These are phyloP conservation scores for Drosophila affinis DNA, from an alignment of 2,888 invertebrate genomes.

Conservation along the genomic window DNA sequence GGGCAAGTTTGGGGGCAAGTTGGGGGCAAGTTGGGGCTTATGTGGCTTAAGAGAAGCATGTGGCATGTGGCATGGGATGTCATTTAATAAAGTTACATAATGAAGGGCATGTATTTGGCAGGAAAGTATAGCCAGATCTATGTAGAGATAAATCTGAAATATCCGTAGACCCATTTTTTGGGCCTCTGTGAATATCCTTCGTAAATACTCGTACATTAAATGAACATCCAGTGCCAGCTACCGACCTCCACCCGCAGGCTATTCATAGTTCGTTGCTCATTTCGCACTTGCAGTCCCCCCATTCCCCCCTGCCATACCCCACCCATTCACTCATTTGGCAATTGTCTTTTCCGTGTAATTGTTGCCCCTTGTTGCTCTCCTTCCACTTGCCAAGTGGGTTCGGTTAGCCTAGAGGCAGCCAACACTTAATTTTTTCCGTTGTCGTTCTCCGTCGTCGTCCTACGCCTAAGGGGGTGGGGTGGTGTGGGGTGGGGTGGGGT, in stretches of 20 bases:
- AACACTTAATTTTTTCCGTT: conserved; percentile 26
- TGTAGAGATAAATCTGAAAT: no score
- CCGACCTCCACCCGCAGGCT: conserved; percentile 7
- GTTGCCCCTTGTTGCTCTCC: conserved; percentile 21
- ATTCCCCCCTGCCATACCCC: no score
- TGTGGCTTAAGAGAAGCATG: no score
- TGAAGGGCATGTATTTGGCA: no score
- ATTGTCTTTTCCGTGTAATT: conserved; percentile 44
- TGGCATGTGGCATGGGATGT: no score
- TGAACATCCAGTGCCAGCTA: conserved; percentile 1
- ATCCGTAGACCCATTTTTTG: no score
- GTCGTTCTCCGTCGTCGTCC: conserved; percentile 2
- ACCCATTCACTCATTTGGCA: conserved; percentile 26
- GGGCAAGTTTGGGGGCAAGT: no score
- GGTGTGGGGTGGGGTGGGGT: not conserved
- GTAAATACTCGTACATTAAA: not conserved
- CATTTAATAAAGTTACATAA: no score
- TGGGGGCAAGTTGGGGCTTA: no score
- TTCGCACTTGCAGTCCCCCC: not conserved
- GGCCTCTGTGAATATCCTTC: not conserved
- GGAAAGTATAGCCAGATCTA: no score
- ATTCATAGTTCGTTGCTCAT: conserved; percentile 30
- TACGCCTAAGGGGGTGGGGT: conserved; percentile 36
- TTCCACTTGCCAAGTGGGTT: conserved; percentile 22
- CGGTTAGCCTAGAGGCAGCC: conserved; percentile 19